Conservation (phyloP, 64 coral and sea anemone species). For the Acropora tenuis region DNA sequence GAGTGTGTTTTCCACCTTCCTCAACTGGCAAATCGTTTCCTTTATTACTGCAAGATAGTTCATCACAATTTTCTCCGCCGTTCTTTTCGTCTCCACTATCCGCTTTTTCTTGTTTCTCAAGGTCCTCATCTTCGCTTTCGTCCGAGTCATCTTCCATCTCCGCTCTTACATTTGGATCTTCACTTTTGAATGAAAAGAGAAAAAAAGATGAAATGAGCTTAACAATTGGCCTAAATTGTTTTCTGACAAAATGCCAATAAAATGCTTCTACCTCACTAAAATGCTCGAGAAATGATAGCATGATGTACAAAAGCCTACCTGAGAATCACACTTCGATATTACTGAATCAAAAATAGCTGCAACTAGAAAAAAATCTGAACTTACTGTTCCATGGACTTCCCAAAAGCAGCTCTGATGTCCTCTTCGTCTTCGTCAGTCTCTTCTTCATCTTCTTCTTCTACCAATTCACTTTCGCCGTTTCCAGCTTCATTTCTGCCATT, state of each 20-base stretch:
- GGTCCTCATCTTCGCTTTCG: not conserved
- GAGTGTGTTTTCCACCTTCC: not conserved
- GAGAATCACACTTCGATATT: no score
- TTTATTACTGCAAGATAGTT: not conserved
- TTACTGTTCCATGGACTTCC: conserved; percentile 10
- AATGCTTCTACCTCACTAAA: no score
- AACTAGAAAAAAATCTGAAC: not conserved
- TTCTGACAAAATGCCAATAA: no score
- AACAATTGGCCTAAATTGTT: not conserved
- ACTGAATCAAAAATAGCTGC: no score
- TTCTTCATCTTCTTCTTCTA: not conserved
- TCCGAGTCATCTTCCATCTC: not conserved
- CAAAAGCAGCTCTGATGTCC: conserved; percentile 25
- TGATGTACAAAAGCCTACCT: no score
- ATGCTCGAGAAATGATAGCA: no score
- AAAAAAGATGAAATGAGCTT: not conserved
- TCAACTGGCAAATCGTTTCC: not conserved
- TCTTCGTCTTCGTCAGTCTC: not conserved
- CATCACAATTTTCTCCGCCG: not conserved
- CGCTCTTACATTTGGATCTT: not conserved
- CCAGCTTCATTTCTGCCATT: not conserved
- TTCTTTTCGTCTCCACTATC: not conserved
- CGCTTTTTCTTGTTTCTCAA: not conserved
- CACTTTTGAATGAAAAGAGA: not conserved
- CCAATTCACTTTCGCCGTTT: not conserved